A percentile compares a stretch with the other conserved stretches of the same genome.
phyloP scores from a whole-genome alignment of 2,797 vertebrate species.

The Rhinogobio ventralis region DNA sequence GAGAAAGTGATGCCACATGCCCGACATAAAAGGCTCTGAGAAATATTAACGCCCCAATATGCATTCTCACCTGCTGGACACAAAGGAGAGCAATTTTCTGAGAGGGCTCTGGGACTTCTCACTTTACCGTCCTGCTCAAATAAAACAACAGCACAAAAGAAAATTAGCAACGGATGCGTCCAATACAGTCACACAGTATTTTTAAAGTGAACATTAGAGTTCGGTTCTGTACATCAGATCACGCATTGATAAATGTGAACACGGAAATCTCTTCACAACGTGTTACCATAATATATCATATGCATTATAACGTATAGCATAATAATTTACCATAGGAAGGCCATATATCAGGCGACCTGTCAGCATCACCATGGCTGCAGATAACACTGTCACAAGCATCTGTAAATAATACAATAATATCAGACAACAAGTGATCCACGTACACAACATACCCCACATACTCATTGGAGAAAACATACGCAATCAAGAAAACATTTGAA shows the following conservation, averaged over 20 bases:
- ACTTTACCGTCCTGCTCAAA: background rate
- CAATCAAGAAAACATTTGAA: background rate
- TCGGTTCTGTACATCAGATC: background rate
- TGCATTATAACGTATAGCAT: background rate
- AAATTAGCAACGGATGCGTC: background rate
- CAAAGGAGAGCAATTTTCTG: accelerated
- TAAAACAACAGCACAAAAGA: background rate
- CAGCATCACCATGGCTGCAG: constrained; percentile 26
- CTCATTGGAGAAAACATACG: background rate
- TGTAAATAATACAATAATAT: constrained; percentile 15
- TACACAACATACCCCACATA: background rate
- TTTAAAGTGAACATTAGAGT: background rate
- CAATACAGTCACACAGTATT: background rate
- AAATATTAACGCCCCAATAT: background rate
- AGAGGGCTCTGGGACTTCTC: background rate
- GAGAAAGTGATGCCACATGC: constrained; percentile 14
- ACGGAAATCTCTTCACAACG: background rate
- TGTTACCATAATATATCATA: background rate
- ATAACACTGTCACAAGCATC: constrained; percentile 39
- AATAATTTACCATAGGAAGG: constrained; percentile 51
- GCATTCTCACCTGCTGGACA: constrained; percentile 73
- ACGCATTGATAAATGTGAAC: background rate
- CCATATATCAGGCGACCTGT: constrained; percentile 26
- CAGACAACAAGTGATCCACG: background rate
- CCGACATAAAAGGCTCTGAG: background rate